Evolutionary conservation across 2,888 invertebrate genomes (phyloP), one percentile per base, ranked within the genome.

Genomic region (Aspidiotus destructor): DNA sequence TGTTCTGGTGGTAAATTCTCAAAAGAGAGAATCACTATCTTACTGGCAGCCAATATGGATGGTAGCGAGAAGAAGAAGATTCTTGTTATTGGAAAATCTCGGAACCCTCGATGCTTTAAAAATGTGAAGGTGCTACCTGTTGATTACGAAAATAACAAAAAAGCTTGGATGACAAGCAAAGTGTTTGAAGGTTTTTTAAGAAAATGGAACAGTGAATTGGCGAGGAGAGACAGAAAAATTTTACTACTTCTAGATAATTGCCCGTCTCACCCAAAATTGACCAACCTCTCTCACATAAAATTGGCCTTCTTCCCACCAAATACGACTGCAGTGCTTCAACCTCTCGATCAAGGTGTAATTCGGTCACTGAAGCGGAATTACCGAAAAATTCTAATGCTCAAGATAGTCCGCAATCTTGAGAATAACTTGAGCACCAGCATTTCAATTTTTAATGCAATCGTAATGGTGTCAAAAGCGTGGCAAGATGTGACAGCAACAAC

Each of bases 1-100:
- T 77, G 76, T 69, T 71, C 70, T 16, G 75, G 75, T 17, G 75
- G 76, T 58, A 77, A 77, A 73, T 70, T 75, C 63, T 75, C 75
- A 58, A 76, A 76, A 71, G 73, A 70, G n/a, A 41, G 69, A 41
- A 17, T 70, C 11, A 70, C 67, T 15, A 60, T 70, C 41, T 58
- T 70, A 44, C n/a, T 71, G 54, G 74, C 68, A 41, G 62, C 53
- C 42, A 70, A 70, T 55, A 70, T 67, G 57, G 11, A 28, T 17
- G 70, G 70, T 11, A 55, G 62, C 15, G 74, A 75, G 72, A 77
- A 77, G 75, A 72, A 73, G 40, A 67, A 28, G 40, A 72, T 72
- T 41, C 69, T 76, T 5, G 70, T 76, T 13, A 76, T 76, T 41
- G 76, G 76, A 40, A 76, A 76, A 74, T 67, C 74, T 52, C 72